Percentiles rank a stretch among this genome's conserved stretches.
Evolutionary conservation across 1,140 invertebrate genomes (phyloP).

Genomic region (Drosophila trapezifrons): DNA sequence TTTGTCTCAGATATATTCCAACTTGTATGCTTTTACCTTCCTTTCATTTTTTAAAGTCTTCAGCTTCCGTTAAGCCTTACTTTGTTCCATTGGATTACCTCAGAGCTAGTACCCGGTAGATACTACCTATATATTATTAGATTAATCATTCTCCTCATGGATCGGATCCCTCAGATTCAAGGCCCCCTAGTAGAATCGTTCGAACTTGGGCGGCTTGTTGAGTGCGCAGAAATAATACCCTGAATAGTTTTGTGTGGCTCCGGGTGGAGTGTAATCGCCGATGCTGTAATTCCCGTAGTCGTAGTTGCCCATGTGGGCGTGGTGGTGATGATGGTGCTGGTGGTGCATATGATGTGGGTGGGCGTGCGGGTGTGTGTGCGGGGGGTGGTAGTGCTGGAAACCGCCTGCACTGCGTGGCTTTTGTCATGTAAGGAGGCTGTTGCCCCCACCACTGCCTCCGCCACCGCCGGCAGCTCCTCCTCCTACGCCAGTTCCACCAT

Average conservation of each 20-base stretch:
- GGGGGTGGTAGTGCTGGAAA: slow-evolving; percentile 82
- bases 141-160: not conserved
- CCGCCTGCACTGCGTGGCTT: slow-evolving; percentile 81
- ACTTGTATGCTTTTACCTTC: not conserved
- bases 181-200: slow-evolving; percentile 73
- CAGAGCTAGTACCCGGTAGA: slow-evolving; percentile 20
- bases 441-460: slow-evolving; percentile 41
- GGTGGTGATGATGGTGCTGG: slow-evolving; percentile 50
- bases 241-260: slow-evolving; percentile 84
- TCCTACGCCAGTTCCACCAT: slow-evolving; percentile 80
- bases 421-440: slow-evolving; percentile 86
- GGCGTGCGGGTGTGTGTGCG: slow-evolving; percentile 55
- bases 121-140: slow-evolving; percentile 11
- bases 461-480: slow-evolving; percentile 91
- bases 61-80: not conserved
- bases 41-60: not conserved
- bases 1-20: not conserved
- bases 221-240: slow-evolving; percentile 84
- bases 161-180: slow-evolving; percentile 3
- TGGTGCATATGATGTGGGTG: slow-evolving; percentile 42
- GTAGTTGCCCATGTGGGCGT: slow-evolving; percentile 73
- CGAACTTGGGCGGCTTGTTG: slow-evolving; percentile 82
- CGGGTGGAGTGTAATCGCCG: slow-evolving; percentile 83
- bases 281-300: slow-evolving; percentile 81
- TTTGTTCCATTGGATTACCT: not conserved